A percentile compares a stretch with the other conserved stretches of the same genome.
Evolutionary conservation across 1,140 invertebrate genomes (phyloP).

Genomic region (Brachystomella parvula): DNA sequence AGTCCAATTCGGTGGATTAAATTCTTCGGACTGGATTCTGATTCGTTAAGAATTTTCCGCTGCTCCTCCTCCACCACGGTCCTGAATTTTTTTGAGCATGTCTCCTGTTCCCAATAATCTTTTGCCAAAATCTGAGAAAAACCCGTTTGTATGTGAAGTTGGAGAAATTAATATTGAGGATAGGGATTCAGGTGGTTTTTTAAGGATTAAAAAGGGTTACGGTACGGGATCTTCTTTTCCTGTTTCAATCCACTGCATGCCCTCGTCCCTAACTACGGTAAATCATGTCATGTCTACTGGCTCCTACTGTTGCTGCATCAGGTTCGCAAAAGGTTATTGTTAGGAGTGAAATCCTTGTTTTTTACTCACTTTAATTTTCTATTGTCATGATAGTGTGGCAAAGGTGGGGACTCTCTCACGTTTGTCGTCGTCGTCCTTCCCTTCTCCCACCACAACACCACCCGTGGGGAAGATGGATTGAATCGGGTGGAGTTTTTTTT

Average conservation of each 20-base stretch:
- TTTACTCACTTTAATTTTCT: constrained; percentile 4
- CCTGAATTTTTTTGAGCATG: no score
- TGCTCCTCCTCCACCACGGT: no score
- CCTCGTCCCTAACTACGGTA: background rate
- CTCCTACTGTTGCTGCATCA: background rate
- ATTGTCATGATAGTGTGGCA: background rate
- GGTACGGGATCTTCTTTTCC: background rate
- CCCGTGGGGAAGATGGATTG: background rate
- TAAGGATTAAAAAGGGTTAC: background rate
- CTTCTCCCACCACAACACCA: background rate
- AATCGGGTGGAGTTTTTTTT: background rate
- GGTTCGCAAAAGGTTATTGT: background rate
- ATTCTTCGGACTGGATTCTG: no score
- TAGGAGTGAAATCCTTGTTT: constrained; percentile 1
- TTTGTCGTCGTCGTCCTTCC: constrained; percentile 10
- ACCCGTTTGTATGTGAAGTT: no score
- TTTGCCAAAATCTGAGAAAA: no score
- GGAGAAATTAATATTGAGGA: background rate
- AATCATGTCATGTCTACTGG: background rate
- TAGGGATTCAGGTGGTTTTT: background rate
- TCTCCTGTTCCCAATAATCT: no score
- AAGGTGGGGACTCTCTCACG: constrained; percentile 10
- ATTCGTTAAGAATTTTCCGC: no score
- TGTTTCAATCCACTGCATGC: background rate
- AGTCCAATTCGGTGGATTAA: constrained; percentile 1